Percentiles rank a stretch among this genome's conserved stretches.
Conservation (phyloP, 1,140 invertebrate genomes). For the Nebria ingens region DNA sequence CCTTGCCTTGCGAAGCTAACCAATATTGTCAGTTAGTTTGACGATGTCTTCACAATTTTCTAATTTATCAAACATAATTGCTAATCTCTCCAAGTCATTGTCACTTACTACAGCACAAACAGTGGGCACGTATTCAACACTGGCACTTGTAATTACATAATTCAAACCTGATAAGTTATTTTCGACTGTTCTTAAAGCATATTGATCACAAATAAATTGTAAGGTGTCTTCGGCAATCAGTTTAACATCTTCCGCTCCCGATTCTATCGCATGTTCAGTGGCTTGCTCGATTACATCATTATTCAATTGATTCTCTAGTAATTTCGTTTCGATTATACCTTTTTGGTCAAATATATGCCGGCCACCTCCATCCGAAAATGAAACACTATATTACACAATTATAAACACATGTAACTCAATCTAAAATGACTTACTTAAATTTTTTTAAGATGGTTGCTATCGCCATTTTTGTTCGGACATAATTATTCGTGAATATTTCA, state of each 20-base stretch:
- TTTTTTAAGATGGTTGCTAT: conserved; percentile 38
- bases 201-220: conserved; percentile 36
- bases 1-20: no score
- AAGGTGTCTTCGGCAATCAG: conserved; percentile 33
- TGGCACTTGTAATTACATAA: conserved; percentile 37
- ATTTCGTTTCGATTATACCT: conserved; percentile 39
- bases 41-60: conserved; percentile 37
- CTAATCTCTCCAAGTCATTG: conserved; percentile 30
- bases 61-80: conserved; percentile 35
- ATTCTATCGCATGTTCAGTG: conserved; percentile 50
- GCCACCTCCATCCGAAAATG: conserved; percentile 24
- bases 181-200: conserved; percentile 27
- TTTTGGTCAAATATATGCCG: conserved; percentile 40
- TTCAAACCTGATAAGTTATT: conserved; percentile 32
- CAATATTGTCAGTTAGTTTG: conserved; percentile 42
- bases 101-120: conserved; percentile 33
- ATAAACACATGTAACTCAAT: not conserved
- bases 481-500: conserved; percentile 34
- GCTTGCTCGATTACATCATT: conserved; percentile 39
- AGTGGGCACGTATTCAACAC: conserved; percentile 37
- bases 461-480: conserved; percentile 25
- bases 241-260: conserved; percentile 50
- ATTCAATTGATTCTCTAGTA: conserved; percentile 16
- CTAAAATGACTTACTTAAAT: conserved; percentile 29
- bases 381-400: conserved; percentile 21